phyloP scores from a whole-genome alignment of 35 echinoderm and acorn worm species.

The Heliocidaris tuberculata region DNA sequence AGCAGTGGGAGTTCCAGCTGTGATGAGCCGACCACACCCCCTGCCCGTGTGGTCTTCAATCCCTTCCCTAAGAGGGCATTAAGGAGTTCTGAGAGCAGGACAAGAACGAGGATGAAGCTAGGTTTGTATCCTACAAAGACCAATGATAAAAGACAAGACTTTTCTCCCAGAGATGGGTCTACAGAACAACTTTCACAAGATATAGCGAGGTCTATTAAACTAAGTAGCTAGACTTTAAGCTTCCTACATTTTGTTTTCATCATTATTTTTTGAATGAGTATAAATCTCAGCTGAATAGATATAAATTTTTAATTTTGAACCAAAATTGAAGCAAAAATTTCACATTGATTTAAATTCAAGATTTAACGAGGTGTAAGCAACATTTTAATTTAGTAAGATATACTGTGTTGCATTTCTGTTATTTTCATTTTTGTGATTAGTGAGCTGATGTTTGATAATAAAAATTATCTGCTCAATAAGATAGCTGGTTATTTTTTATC shows the following conservation, averaged over 20 bases:
- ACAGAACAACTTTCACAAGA: constrained; percentile 12
- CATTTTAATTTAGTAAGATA: not conserved
- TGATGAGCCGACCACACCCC: not conserved
- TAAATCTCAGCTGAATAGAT: not conserved
- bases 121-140: constrained; percentile 42
- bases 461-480: no score
- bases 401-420: not conserved
- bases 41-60: constrained; percentile 45
- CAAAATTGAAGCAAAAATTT: not conserved
- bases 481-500: no score
- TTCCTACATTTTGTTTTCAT: not conserved
- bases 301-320: not conserved
- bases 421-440: not conserved
- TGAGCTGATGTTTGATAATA: no score
- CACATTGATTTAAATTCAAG: no score
- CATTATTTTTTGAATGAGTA: not conserved
- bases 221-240: not conserved
- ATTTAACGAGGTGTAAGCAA: no score
- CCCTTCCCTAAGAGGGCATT: constrained; percentile 55
- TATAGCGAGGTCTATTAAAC: not conserved
- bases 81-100: constrained; percentile 42
- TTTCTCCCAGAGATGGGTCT: not conserved
- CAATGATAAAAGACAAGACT: constrained; percentile 8
- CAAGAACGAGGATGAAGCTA: constrained; percentile 58
- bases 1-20: constrained; percentile 21